Conservation (phyloP, 1,140 invertebrate species). For the Lepeophtheirus salmonis region DNA sequence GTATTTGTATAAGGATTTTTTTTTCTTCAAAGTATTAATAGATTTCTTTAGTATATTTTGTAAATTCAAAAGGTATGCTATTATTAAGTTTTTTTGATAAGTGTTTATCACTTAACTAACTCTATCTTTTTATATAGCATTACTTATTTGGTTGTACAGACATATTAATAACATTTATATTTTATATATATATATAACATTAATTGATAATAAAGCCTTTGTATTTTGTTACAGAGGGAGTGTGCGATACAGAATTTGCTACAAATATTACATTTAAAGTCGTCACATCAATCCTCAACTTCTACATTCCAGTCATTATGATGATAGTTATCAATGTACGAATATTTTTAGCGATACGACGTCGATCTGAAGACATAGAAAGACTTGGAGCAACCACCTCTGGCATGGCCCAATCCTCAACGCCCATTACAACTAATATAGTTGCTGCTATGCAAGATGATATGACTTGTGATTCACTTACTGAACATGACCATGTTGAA, state of each 20-base stretch:
- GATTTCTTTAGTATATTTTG: too few species aligned
- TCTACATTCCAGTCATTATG: constrained; percentile 35
- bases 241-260: constrained; percentile 37
- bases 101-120: too few species aligned
- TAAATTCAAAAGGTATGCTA: too few species aligned
- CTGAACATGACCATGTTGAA: not conserved
- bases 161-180: too few species aligned
- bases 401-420: not conserved
- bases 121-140: too few species aligned
- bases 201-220: too few species aligned
- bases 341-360: constrained; percentile 34
- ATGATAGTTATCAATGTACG: constrained; percentile 36
- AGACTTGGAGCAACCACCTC: constrained; percentile 1
- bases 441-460: not conserved
- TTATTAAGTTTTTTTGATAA: too few species aligned
- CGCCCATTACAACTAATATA: not conserved
- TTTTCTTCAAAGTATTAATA: too few species aligned
- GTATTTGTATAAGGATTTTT: too few species aligned
- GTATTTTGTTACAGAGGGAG: constrained; percentile 23
- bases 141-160: too few species aligned
- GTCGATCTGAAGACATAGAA: constrained; percentile 15
- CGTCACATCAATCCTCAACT: constrained; percentile 36
- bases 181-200: too few species aligned
- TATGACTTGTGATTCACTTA: not conserved
- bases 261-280: constrained; percentile 30